Evolutionary conservation across 2,797 vertebrate species (phyloP).

Genomic region (Picus viridis): DNA sequence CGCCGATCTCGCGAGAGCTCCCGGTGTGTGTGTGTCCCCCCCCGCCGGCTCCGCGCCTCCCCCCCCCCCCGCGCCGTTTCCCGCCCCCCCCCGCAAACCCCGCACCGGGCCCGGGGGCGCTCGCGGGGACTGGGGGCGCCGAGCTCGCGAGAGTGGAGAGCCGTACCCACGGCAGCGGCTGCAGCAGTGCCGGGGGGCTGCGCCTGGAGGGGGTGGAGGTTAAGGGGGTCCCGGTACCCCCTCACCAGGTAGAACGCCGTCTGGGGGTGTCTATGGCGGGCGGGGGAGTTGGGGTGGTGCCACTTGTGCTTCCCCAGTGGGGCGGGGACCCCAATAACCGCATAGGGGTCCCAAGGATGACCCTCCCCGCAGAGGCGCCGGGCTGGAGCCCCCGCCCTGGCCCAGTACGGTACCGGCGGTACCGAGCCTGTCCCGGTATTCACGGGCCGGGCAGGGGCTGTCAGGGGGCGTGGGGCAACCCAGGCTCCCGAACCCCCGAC

Average conservation of each 20-base stretch:
- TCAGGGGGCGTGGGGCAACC: no score
- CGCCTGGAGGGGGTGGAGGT: neutral
- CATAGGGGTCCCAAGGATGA: neutral
- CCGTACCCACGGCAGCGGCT: slow-evolving; percentile 6
- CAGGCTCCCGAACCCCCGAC: no score
- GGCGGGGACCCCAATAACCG: neutral
- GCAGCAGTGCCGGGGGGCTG: neutral
- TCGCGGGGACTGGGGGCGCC: neutral
- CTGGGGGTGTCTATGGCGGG: neutral
- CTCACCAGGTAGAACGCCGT: no score
- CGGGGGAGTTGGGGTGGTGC: no score
- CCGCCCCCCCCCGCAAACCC: neutral
- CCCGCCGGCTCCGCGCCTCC: no score
- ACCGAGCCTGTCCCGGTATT: neutral
- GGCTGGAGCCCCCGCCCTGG: neutral
- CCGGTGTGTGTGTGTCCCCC: neutral
- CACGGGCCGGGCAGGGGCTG: neutral
- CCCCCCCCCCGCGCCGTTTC: neutral
- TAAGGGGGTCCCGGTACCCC: neutral
- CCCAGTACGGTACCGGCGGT: neutral
- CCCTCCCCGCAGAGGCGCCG: neutral
- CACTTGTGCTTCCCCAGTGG: neutral
- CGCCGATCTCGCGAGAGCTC: slow-evolving; percentile 20
- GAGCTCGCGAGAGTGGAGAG: neutral
- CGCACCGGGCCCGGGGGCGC: neutral